Base-by-base conservation (phyloP, 2,113 vertebrate genomes). In the Bos javanicus region DNA sequence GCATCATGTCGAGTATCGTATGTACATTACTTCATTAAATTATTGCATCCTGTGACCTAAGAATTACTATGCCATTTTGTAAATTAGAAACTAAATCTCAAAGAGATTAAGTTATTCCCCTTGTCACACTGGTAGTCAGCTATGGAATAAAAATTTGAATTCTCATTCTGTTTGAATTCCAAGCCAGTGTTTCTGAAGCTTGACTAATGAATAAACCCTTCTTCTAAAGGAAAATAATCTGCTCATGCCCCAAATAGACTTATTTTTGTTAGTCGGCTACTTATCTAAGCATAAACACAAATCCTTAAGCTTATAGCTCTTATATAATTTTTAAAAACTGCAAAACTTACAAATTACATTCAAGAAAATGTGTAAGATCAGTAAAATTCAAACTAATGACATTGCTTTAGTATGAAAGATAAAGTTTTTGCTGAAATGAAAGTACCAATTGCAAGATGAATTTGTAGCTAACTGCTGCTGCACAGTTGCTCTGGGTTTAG, bases 211-310 rank as follows among this genome's bases (percentile, higher is more conserved):
- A 87, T n/a, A 90, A 26, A 92, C 21, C 57, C 8, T 88, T 71
- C n/a, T 96, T 93, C 48, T 92, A 90, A 95, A 94, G 48, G 80
- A 46, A 95, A 90, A 56, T 91, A 74, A 93, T 92, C 48, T 91
- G 39, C 5, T 17, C 21, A 56, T 86, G 48, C 25, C 33, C 48
- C 12, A 50, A 82, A 78, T 78, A 90, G 43, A 87, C 59, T 93
- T 88, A 81, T 81, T 95, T 88, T 94, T 90, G 50, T 82, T 54
- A 23, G 76, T 83, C 94, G 80, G 25, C 64, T 91, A 71, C 54
- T 91, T 96, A 76, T 57, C 52, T 90, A 80, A 21, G 14, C 91
- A 0, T 87, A 52, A 88, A 52, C n/a, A 60, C 39, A 82, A 57
- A 78, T 94, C 43, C 23, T 56, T 92, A 81, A 60, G 14, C 17